Percentiles rank a stretch among this genome's conserved stretches.
These are phyloP conservation scores for Acrossocheilus fasciatus DNA, from an alignment of 2,797 vertebrate species.

Conservation along the genomic window DNA sequence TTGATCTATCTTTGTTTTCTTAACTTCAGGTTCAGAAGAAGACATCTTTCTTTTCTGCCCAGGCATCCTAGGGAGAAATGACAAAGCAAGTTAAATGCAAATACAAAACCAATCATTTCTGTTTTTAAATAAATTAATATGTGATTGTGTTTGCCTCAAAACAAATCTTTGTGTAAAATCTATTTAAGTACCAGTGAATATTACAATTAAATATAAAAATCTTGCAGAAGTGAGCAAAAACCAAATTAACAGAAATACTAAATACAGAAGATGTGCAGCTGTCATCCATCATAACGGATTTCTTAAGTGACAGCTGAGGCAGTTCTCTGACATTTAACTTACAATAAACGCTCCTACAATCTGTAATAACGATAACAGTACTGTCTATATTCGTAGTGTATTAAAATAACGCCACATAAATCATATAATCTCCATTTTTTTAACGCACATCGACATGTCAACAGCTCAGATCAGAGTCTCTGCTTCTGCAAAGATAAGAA, in stretches of 20 bases:
- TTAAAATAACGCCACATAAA: neutral
- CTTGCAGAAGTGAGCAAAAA: neutral
- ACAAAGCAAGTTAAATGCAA: constrained; percentile 5
- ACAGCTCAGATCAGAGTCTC: constrained; percentile 5
- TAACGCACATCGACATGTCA: neutral
- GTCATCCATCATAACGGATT: neutral
- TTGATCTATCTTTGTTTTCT: constrained; percentile 76
- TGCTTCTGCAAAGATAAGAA: neutral
- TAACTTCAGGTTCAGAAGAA: constrained; percentile 73
- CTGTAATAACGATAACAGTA: neutral
- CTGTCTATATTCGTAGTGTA: neutral
- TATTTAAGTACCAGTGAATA: neutral
- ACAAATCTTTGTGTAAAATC: neutral
- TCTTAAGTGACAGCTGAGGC: neutral
- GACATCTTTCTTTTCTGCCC: constrained; percentile 77
- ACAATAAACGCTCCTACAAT: neutral
- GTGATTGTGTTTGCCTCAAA: neutral
- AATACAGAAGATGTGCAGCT: neutral
- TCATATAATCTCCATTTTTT: neutral
- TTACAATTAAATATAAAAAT: neutral
- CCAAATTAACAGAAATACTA: neutral
- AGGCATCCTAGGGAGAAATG: constrained; percentile 76
- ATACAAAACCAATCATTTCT: neutral
- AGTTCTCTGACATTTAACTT: neutral
- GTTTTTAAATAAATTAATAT: neutral